Conservation (phyloP, 1,140 invertebrate species). For the Papilio aristodemus region DNA sequence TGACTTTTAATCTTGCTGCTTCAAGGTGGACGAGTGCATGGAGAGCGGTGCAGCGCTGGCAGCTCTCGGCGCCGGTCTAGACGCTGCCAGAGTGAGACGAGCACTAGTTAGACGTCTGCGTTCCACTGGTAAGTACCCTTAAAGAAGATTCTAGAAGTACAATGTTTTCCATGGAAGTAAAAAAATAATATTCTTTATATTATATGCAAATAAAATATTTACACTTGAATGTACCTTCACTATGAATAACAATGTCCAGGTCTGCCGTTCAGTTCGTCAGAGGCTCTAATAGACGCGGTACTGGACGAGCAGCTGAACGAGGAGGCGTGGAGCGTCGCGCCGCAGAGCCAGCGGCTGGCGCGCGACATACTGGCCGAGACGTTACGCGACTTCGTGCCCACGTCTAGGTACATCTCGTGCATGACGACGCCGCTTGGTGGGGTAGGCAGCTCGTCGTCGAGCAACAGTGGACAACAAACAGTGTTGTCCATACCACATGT, state of each 20-base stretch:
- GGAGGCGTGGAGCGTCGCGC: slow-evolving; percentile 73
- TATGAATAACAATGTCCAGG: no score
- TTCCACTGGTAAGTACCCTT: slow-evolving; percentile 70
- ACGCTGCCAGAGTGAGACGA: slow-evolving; percentile 84
- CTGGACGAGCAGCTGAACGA: slow-evolving; percentile 84
- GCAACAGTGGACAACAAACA: no score
- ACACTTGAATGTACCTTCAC: no score
- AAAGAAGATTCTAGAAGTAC: background rate
- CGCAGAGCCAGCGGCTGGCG: slow-evolving; percentile 52
- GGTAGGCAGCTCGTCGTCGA: no score
- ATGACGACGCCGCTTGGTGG: no score
- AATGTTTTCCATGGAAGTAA: no score
- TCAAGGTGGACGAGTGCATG: slow-evolving; percentile 81
- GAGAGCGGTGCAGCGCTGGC: slow-evolving; percentile 79
- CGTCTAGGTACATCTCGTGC: slow-evolving; percentile 49
- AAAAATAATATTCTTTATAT: no score
- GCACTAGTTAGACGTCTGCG: slow-evolving; percentile 82
- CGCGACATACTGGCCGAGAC: slow-evolving; percentile 58
- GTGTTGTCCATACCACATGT: no score
- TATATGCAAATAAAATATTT: no score
- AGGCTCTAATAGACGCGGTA: slow-evolving; percentile 86
- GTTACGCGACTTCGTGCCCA: slow-evolving; percentile 49
- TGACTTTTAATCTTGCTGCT: slow-evolving; percentile 8
- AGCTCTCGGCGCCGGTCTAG: slow-evolving; percentile 86
- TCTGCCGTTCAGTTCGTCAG: slow-evolving; percentile 81